Conservation (phyloP, 2,113 vertebrate genomes). For the Sula dactylatra region DNA sequence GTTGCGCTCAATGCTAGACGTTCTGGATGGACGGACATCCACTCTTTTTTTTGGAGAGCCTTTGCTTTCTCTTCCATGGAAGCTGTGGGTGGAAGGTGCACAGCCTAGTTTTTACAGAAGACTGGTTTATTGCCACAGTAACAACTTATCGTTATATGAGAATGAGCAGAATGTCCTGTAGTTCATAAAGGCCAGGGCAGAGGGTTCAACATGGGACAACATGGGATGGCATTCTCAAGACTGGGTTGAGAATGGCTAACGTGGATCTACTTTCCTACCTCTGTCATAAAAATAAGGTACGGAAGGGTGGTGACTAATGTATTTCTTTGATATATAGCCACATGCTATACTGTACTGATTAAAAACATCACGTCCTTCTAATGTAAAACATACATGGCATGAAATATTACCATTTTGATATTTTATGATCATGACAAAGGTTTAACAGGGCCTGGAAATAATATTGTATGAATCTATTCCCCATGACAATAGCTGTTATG, state of each 20-base stretch:
- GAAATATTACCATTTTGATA: neutral
- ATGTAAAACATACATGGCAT: neutral
- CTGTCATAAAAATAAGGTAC: neutral
- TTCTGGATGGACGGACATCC: constrained; percentile 83
- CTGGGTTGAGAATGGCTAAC: neutral
- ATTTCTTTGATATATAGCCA: neutral
- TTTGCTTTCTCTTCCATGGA: constrained; percentile 85
- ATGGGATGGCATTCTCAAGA: neutral
- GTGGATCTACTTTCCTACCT: neutral
- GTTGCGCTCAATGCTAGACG: constrained; percentile 82
- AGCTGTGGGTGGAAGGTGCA: constrained; percentile 72
- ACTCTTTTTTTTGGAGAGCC: constrained; percentile 86
- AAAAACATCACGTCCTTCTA: neutral
- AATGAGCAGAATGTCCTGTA: neutral
- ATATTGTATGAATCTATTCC: neutral
- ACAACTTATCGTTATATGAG: neutral
- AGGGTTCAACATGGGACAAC: neutral
- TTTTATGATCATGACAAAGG: neutral
- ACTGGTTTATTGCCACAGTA: neutral
- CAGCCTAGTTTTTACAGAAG: neutral
- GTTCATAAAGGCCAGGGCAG: neutral
- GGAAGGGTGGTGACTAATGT: neutral
- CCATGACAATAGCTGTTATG: neutral
- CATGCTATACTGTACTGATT: neutral
- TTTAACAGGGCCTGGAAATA: neutral